Base-by-base conservation (phyloP, 2,797 vertebrate genomes). In the Gymnothorax javanicus region DNA sequence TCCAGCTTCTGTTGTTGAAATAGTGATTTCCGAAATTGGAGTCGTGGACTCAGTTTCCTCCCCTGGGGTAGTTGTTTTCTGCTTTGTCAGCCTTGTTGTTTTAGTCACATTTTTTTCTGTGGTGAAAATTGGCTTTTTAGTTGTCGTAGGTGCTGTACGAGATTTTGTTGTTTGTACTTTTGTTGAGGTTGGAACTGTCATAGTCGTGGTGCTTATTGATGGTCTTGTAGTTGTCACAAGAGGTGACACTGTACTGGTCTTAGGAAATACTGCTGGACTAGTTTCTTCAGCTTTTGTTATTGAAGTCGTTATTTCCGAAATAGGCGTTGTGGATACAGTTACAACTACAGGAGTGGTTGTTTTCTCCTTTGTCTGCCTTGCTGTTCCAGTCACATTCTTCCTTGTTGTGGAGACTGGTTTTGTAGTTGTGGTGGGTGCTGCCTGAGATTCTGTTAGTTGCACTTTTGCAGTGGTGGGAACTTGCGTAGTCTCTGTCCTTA, bases 171-270 rank as follows among this genome's bases (percentile, higher is more conserved):
- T 27, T 82, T 60, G 13, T 11, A 60, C 59, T 60, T 60, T 17
- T 60, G 59, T 60, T 60, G 59, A 1, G 17, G 71, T 0, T 69
- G 64, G 64, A 20, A n/a, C 20, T n/a, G 33, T 2, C 20, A 7
- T 69, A n/a, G 23, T 69, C 4, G 23, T n/a, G 2, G 20, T n/a
- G 1, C 33, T 43, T 43, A 43, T 43, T 43, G 64, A n/a, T 64
- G 2, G 4, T 87, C 2, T 82, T 1, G 15, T 82, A 17, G 82
- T 60, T 2, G 86, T 87, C 77, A 50, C 67, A 0, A 54, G 12
- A 52, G 96, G 96, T 87, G 96, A 5, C 33, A 43, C 1, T 43
- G 33, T 43, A 43, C 33, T 43, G 1, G 33, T 43, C 33, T 43
- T 43, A 1, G 33, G 33, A 43, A 43, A 43, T 43, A 43, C 33